Percentiles rank a stretch among this genome's conserved stretches.
Conservation (phyloP, 2,797 vertebrate species). For the Diceros bicornis region DNA sequence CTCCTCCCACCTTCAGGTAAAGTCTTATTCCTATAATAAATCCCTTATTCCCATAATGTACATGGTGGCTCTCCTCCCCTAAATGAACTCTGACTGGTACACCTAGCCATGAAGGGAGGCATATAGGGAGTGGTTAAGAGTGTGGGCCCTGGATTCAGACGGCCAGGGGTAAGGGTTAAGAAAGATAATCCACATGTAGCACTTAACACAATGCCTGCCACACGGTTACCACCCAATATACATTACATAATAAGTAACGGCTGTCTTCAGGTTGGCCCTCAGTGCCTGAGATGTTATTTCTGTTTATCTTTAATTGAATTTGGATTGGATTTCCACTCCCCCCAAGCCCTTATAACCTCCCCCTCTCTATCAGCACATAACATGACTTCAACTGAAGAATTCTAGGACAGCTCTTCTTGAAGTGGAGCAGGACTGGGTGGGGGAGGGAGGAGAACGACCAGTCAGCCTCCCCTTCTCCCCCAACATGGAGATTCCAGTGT, state of each 20-base stretch:
- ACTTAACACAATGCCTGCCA: not conserved
- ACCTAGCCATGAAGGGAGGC: not conserved
- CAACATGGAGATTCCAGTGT: not conserved
- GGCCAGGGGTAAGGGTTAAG: not conserved
- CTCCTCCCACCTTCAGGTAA: not conserved
- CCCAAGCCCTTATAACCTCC: not conserved
- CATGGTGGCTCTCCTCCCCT: not conserved
- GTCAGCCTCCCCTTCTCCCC: not conserved
- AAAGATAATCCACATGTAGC: not conserved
- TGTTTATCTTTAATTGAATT: slow-evolving; percentile 1
- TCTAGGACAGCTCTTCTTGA: not conserved
- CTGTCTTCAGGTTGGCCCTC: not conserved
- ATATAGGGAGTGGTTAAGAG: not conserved
- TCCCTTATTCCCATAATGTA: not conserved
- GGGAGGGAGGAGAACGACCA: not conserved
- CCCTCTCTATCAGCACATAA: not conserved
- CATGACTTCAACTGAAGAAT: not conserved
- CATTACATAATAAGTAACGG: not conserved
- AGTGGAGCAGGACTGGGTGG: not conserved
- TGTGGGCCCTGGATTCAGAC: not conserved
- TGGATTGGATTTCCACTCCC: not conserved
- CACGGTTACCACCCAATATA: not conserved
- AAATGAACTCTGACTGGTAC: not conserved
- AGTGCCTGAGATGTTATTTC: not conserved
- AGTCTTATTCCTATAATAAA: slow-evolving; percentile 15